Conservation (phyloP, 2,797 vertebrate genomes). For the Anguilla obscura region DNA sequence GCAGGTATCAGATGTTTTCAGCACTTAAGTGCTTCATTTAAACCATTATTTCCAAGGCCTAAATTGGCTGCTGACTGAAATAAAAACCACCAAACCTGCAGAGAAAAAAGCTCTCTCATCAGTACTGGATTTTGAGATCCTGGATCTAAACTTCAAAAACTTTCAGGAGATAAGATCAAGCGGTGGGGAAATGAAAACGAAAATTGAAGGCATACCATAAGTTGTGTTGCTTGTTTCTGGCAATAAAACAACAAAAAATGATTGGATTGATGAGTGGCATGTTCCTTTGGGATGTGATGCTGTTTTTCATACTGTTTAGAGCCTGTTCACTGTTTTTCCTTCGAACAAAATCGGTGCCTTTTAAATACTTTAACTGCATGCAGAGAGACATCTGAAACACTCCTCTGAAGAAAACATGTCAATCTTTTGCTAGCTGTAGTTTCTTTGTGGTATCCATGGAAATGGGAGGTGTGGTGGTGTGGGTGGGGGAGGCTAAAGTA, state of each 20-base stretch:
- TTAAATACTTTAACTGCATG: neutral
- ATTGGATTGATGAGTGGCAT: neutral
- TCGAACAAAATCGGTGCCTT: neutral
- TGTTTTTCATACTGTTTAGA: neutral
- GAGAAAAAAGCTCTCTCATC: neutral
- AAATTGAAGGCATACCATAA: neutral
- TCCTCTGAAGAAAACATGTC: neutral
- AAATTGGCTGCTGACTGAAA: neutral
- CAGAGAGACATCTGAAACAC: neutral
- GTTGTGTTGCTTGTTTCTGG: neutral
- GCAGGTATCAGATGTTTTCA: neutral
- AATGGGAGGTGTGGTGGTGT: neutral
- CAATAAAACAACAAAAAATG: neutral
- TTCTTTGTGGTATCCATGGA: slow-evolving; percentile 1
- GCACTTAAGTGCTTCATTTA: neutral
- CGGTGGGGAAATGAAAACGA: neutral
- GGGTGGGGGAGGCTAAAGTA: neutral
- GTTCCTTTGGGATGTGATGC: neutral
- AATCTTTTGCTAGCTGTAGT: neutral
- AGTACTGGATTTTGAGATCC: neutral
- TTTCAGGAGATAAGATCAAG: neutral
- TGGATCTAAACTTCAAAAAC: neutral
- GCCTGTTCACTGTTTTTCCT: neutral
- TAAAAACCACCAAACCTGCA: neutral
- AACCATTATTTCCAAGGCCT: neutral